phyloP scores from a whole-genome alignment of 2,888 invertebrate genomes.

The Acronicta leporina region DNA sequence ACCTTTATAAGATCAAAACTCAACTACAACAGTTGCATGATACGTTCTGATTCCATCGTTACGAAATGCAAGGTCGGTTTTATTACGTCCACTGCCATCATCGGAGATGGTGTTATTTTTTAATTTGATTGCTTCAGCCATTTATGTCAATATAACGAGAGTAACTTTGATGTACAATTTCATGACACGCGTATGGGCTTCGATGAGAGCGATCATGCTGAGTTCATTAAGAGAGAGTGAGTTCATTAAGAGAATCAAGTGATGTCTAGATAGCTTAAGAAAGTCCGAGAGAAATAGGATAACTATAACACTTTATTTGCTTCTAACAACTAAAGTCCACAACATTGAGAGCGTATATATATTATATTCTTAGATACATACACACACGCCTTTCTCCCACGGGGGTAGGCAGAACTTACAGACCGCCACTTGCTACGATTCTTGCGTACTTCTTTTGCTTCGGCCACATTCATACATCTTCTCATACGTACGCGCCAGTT shows the following conservation, averaged over 20 bases:
- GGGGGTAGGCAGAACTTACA: too few species aligned
- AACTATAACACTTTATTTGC: neutral
- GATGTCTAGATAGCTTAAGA: slow-evolving; percentile 11
- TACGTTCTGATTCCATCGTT: slow-evolving; percentile 11
- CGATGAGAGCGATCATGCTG: slow-evolving; percentile 18
- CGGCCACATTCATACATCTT: too few species aligned
- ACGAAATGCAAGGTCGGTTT: slow-evolving; percentile 31
- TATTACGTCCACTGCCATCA: neutral
- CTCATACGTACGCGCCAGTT: too few species aligned
- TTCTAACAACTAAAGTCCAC: too few species aligned
- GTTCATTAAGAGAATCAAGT: slow-evolving; percentile 19
- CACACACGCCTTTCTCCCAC: too few species aligned
- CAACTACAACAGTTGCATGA: too few species aligned
- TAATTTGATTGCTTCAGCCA: slow-evolving; percentile 22
- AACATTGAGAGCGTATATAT: too few species aligned
- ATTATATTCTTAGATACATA: too few species aligned
- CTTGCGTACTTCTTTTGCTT: too few species aligned
- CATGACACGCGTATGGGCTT: slow-evolving; percentile 16
- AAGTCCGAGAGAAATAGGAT: slow-evolving; percentile 9
- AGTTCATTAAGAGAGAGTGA: too few species aligned
- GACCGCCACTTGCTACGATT: too few species aligned
- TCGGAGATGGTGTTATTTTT: slow-evolving; percentile 8
- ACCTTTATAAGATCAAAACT: too few species aligned
- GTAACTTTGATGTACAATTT: slow-evolving; percentile 30
- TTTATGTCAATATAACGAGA: slow-evolving; percentile 18